phyloP scores from a whole-genome alignment of 1,140 invertebrate genomes.

The Coenobita brevimanus region DNA sequence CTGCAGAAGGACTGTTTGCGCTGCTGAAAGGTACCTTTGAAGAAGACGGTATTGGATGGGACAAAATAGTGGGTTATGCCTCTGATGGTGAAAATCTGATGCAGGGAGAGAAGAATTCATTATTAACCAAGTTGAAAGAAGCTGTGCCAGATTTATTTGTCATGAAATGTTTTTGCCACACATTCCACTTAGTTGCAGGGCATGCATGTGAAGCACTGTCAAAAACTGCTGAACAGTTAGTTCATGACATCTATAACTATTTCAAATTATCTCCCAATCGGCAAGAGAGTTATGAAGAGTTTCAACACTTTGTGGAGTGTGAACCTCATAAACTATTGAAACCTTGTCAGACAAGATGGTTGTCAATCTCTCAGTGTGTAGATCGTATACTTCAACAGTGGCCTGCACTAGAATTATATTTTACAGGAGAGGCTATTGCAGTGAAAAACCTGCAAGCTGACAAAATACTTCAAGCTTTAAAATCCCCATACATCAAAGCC shows the following conservation, averaged over 20 bases:
- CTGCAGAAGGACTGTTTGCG: not conserved
- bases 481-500: not conserved
- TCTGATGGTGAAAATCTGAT: conserved; percentile 29
- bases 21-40: not conserved
- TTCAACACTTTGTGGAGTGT: conserved; percentile 13
- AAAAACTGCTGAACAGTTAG: conserved; percentile 3
- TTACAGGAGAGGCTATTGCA: conserved; percentile 7
- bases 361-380: conserved; percentile 4
- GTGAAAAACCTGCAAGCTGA: conserved; percentile 2
- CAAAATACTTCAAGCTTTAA: not conserved
- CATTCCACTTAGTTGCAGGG: conserved; percentile 37
- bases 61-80: conserved; percentile 32
- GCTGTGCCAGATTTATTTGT: conserved; percentile 34
- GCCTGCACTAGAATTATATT: not conserved
- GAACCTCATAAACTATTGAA: not conserved
- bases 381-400: conserved; percentile 23
- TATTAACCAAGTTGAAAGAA: conserved; percentile 21
- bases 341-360: conserved; percentile 7
- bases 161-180: conserved; percentile 29
- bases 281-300: conserved; percentile 20
- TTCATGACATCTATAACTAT: conserved; percentile 18
- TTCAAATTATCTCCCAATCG: not conserved
- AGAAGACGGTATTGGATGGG: conserved; percentile 6
- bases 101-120: conserved; percentile 14
- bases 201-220: conserved; percentile 33